Conservation (phyloP, 2,113 vertebrate genomes). For the Jaculus jaculus region DNA sequence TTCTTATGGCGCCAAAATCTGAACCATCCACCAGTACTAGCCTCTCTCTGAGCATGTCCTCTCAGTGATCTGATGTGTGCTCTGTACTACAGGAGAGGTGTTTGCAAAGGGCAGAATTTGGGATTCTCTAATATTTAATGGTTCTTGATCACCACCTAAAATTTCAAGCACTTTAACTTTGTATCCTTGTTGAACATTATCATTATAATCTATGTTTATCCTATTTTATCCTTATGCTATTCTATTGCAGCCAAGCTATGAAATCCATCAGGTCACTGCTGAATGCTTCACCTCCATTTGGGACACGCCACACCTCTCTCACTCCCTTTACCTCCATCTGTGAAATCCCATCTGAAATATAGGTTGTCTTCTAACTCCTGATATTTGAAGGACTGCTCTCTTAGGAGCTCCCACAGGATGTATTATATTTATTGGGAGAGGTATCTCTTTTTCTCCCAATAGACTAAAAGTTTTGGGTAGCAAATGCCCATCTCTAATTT, state of each 20-base stretch:
- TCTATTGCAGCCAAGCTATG: neutral
- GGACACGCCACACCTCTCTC: neutral
- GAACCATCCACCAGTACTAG: neutral
- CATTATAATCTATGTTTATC: neutral
- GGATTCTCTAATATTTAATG: too few relatives aligned
- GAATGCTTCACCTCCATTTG: neutral
- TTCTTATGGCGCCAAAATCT: neutral
- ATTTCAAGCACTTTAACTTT: slow-evolving; percentile 7
- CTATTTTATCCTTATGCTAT: neutral
- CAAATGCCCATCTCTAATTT: neutral
- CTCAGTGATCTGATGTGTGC: neutral
- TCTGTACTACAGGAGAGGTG: too few relatives aligned
- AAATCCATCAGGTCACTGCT: neutral
- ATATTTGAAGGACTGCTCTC: neutral
- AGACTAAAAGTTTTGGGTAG: neutral
- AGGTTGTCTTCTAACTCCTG: neutral
- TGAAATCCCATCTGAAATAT: neutral
- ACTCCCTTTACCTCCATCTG: neutral
- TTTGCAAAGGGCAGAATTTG: too few relatives aligned
- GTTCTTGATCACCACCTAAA: slow-evolving; percentile 20
- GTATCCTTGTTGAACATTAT: neutral
- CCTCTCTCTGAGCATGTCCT: neutral
- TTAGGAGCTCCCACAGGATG: neutral
- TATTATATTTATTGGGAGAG: neutral
- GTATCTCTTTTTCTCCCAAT: neutral